Conservation (phyloP, 2,888 invertebrate genomes). For the Syritta pipiens region DNA sequence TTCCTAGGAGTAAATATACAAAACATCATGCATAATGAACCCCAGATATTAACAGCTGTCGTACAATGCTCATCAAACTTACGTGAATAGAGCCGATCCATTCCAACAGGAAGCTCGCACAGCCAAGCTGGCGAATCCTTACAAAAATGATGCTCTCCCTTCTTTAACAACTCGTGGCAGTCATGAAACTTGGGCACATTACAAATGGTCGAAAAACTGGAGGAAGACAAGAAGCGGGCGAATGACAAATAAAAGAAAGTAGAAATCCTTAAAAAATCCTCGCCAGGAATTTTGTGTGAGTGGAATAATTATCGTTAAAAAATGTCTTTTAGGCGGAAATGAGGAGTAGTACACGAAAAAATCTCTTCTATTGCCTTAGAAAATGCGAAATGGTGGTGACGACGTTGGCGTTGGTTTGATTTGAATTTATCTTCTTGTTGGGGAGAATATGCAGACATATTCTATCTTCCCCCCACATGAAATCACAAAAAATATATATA, state of each 20-base stretch:
- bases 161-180: background rate
- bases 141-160: background rate
- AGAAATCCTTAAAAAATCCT: background rate
- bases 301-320: constrained; percentile 46
- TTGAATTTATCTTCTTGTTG: constrained; percentile 29
- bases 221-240: background rate
- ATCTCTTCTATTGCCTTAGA: constrained; percentile 12
- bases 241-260: background rate
- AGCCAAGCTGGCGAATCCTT: background rate
- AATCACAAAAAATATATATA: no score
- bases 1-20: constrained; percentile 5
- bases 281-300: constrained; percentile 25
- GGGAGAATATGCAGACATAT: no score
- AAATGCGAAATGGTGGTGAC: background rate
- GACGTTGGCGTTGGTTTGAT: background rate
- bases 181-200: constrained; percentile 14
- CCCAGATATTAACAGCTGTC: constrained; percentile 14
- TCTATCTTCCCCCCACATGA: no score
- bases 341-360: constrained; percentile 6
- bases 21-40: constrained; percentile 15
- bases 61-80: constrained; percentile 33
- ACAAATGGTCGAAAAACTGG: constrained; percentile 5
- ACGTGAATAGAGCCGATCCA: constrained; percentile 1
- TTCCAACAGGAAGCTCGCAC: background rate
- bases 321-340: constrained; percentile 10